These are phyloP conservation scores for Eurytoma adleriae DNA, from an alignment of 2,888 invertebrate species.

Conservation along the genomic window DNA sequence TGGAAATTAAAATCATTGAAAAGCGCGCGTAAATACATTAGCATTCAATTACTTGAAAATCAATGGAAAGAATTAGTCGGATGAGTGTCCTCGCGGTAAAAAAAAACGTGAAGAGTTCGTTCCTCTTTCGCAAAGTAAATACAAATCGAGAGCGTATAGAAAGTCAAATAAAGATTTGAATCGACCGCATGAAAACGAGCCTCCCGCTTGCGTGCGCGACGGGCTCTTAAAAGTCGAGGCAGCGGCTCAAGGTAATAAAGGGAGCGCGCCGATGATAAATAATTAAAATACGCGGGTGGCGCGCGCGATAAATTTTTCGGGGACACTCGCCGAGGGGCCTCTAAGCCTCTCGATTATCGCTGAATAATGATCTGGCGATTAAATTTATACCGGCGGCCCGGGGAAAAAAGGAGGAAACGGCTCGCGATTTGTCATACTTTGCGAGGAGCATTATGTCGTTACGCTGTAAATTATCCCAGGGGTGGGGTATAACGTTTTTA, in stretches of 20 bases:
- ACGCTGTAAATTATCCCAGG: constrained; percentile 46
- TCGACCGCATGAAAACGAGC: constrained; percentile 50
- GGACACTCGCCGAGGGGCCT: constrained; percentile 34
- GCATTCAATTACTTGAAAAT: too few relatives aligned
- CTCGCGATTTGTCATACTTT: constrained; percentile 56
- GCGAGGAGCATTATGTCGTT: constrained; percentile 50
- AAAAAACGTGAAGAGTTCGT: too few relatives aligned
- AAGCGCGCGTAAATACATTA: too few relatives aligned
- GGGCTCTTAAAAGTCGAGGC: too few relatives aligned
- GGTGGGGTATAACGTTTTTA: constrained; percentile 7
- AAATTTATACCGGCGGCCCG: constrained; percentile 39
- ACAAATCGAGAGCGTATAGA: constrained; percentile 34
- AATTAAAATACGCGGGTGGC: constrained; percentile 49
- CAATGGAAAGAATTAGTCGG: too few relatives aligned
- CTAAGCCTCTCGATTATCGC: constrained; percentile 54
- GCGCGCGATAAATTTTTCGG: constrained; percentile 51
- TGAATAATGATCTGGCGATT: constrained; percentile 56
- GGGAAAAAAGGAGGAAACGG: neutral
- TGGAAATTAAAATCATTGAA: too few relatives aligned
- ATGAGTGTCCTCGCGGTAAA: too few relatives aligned
- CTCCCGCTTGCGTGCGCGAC: neutral
- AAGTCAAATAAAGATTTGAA: constrained; percentile 19
- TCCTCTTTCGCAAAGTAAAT: neutral
- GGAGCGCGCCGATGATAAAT: constrained; percentile 48
- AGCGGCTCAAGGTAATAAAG: constrained; percentile 45